Percentiles rank a stretch among this genome's conserved stretches.
Conservation (phyloP, 2,797 vertebrate genomes). For the Squalus acanthias region DNA sequence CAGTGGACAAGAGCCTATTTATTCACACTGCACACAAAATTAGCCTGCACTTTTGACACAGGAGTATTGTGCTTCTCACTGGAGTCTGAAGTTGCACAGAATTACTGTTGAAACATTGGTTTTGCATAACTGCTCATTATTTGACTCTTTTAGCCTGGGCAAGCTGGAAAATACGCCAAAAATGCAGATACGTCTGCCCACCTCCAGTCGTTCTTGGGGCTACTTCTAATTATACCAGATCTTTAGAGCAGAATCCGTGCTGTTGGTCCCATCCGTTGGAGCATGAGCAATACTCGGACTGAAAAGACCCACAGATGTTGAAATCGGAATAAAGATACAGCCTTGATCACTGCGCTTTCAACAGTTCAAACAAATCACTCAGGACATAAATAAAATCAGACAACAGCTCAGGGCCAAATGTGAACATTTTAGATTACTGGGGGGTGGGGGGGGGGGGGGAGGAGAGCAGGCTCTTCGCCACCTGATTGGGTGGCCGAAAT, state of each 20-base stretch:
- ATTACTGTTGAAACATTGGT: not conserved
- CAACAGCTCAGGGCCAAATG: no score
- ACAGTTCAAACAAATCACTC: no score
- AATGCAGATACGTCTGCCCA: not conserved
- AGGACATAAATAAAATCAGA: no score
- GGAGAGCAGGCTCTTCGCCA: no score
- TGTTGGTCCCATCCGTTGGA: not conserved
- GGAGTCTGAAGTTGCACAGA: not conserved
- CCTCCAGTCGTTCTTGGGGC: not conserved
- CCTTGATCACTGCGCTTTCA: no score
- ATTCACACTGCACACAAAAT: not conserved
- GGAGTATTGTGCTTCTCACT: not conserved
- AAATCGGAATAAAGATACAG: no score
- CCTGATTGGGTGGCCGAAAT: no score
- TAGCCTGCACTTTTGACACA: not conserved
- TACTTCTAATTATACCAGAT: not conserved
- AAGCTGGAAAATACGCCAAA: not conserved
- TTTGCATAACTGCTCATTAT: not conserved
- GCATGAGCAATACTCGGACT: not conserved
- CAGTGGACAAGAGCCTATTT: not conserved
- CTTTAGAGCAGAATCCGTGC: not conserved
- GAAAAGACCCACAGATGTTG: not conserved
- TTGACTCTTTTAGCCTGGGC: not conserved
- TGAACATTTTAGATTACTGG: no score
- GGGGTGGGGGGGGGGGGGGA: no score